Percentiles rank a stretch among this genome's conserved stretches.
Conservation (phyloP, 2,888 invertebrate species). For the Quadriops clusia region DNA sequence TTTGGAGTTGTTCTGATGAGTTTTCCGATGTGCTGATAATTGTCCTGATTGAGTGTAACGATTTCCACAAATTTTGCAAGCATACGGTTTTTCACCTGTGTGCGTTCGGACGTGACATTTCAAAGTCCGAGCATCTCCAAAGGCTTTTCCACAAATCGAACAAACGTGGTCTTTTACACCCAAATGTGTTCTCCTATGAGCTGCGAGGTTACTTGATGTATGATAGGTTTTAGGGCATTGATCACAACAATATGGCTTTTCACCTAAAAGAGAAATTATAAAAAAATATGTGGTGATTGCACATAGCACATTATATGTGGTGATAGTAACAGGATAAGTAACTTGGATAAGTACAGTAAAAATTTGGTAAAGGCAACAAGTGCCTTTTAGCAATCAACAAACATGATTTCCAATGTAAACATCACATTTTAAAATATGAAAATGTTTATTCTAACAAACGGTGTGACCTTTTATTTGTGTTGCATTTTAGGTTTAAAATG, state of each 20-base stretch:
- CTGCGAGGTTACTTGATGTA: conserved; percentile 32
- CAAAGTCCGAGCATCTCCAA: conserved; percentile 29
- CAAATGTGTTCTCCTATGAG: conserved; percentile 29
- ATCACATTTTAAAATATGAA: conserved; percentile 1
- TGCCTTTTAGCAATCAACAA: no score
- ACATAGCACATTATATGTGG: no score
- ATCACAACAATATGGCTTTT: conserved; percentile 30
- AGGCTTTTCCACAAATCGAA: conserved; percentile 29
- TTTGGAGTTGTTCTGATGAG: no score
- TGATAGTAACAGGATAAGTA: neutral
- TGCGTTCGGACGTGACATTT: conserved; percentile 30
- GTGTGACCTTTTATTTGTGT: no score
- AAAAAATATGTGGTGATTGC: no score
- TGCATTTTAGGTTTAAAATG: no score
- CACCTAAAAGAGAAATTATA: no score
- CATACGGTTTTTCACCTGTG: conserved; percentile 32
- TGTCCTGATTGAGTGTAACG: conserved; percentile 32
- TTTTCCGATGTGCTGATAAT: conserved; percentile 28
- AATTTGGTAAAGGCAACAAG: no score
- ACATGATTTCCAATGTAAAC: no score
- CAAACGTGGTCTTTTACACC: conserved; percentile 30
- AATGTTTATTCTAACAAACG: no score
- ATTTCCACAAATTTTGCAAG: conserved; percentile 28
- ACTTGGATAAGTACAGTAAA: no score
- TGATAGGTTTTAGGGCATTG: conserved; percentile 30